Base-by-base conservation (phyloP, 2,113 vertebrate genomes). In the Narcine bancroftii region DNA sequence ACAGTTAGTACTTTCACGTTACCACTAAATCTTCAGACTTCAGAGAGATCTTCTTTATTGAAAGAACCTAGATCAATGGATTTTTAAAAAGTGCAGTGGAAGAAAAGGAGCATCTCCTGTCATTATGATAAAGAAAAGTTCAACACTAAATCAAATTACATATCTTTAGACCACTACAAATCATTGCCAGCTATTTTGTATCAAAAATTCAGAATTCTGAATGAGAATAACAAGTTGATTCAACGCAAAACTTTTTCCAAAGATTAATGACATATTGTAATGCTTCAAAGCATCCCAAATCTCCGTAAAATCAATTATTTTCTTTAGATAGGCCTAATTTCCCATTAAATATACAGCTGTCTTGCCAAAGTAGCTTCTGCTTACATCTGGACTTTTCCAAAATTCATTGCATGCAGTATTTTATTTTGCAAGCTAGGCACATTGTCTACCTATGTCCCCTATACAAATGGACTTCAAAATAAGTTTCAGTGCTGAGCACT, bases 321-420 rank as follows among this genome's bases (percentile, higher is more conserved):
- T 36, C 29, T 85, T 60, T 56, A 60, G 53, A 60, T 42, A 21
- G 60, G 36, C 17, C 33, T 60, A 53, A 87, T 60, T 60, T 60
- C 33, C n/a, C n/a, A 87, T 39, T 60, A 87, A 87, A 19, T n/a
- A 39, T 87, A 36, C 29, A 60, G 53, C n/a, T 87, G 60, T 36
- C 53, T 87, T 87, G 53, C 33, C 81, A 63, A 39, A 63, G 53
- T 36, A 87, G 53, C 17, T 87, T 87, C 56, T 85, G 81, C 81
- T 85, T 60, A 36, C 29, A 85, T 60, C 50, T 60, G 33, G 33
- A 15, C 3, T 63, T 87, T 36, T 60, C 66, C 36, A 19, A 87
- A 87, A 36, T 19, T 36, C 81, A 36, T 13, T 60, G 50, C 13
- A 60, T 33, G 53, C 53, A 60, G 36, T 87, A 87, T 60, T 17